Percentiles rank a stretch among this genome's conserved stretches.
phyloP scores from a whole-genome alignment of 2,888 invertebrate species.

The Petrolisthes cinctipes region DNA sequence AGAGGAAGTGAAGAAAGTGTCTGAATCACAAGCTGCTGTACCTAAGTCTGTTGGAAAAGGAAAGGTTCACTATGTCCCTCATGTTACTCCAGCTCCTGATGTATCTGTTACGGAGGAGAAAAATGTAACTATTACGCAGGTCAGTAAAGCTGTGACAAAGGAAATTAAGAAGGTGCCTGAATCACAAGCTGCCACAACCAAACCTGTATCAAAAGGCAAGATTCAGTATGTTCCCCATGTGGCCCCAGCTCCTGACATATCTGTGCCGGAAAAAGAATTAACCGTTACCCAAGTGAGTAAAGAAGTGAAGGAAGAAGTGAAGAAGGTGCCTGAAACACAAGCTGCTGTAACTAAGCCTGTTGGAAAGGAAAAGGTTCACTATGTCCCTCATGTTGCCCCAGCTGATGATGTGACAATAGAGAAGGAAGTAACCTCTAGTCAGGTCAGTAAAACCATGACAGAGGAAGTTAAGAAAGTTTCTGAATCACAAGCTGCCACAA shows the following conservation, averaged over 20 bases:
- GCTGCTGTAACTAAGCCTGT: background rate
- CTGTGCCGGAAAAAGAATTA: background rate
- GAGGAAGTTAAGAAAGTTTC: background rate
- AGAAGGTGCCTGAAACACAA: background rate
- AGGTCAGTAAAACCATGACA: background rate
- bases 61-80: constrained; percentile 11
- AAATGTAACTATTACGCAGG: background rate
- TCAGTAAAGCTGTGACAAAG: constrained; percentile 1
- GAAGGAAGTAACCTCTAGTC: too few species aligned
- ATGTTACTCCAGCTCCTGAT: background rate
- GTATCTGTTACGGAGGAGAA: background rate
- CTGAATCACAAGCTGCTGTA: background rate
- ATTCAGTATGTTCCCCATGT: too few species aligned
- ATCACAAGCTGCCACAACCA: too few species aligned
- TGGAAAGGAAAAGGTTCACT: background rate
- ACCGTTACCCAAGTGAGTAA: background rate
- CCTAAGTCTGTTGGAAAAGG: background rate
- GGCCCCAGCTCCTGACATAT: background rate
- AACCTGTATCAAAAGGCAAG: too few species aligned
- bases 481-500: too few species aligned
- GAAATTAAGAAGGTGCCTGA: too few species aligned
- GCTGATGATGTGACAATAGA: background rate
- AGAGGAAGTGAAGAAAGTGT: background rate
- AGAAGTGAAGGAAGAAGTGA: background rate
- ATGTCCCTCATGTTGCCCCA: constrained; percentile 9